phyloP scores from a whole-genome alignment of 1,140 invertebrate genomes.

The Subanguina moxae region DNA sequence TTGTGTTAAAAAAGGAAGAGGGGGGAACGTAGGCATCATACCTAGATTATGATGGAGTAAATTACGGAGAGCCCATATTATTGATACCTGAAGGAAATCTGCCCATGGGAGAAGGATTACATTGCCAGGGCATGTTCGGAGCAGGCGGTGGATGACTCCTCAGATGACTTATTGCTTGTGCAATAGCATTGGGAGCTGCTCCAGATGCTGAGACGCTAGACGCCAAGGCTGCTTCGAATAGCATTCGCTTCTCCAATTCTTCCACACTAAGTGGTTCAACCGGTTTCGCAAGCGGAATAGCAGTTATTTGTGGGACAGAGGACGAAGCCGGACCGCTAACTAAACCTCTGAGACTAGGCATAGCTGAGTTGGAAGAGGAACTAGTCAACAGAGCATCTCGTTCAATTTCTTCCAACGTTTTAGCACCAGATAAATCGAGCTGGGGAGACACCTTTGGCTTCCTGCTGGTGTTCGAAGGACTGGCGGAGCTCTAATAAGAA shows the following conservation, averaged over 20 bases:
- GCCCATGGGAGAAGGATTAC: background rate
- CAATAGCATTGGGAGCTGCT: background rate
- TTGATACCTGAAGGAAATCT: background rate
- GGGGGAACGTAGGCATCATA: background rate
- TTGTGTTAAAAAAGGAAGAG: background rate
- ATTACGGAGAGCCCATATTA: background rate
- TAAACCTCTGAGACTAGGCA: background rate
- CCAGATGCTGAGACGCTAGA: conserved; percentile 3
- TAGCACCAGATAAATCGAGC: conserved; percentile 8
- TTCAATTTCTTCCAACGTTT: conserved; percentile 23
- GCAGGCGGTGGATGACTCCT: background rate
- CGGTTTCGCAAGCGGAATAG: background rate
- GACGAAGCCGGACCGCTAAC: background rate
- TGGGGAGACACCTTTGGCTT: too few relatives aligned
- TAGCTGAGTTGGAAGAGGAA: background rate
- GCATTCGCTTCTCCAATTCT: conserved; percentile 15
- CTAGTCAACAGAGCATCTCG: background rate
- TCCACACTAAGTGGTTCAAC: conserved; percentile 1
- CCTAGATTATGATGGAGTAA: too few relatives aligned
- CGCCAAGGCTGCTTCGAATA: conserved; percentile 8
- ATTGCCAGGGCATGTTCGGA: background rate
- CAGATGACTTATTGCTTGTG: background rate
- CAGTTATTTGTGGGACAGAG: background rate
- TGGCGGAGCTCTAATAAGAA: too few relatives aligned
- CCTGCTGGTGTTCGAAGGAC: too few relatives aligned